Evolutionary conservation across 2,797 vertebrate species (phyloP).

Genomic region (Nasua narica): DNA sequence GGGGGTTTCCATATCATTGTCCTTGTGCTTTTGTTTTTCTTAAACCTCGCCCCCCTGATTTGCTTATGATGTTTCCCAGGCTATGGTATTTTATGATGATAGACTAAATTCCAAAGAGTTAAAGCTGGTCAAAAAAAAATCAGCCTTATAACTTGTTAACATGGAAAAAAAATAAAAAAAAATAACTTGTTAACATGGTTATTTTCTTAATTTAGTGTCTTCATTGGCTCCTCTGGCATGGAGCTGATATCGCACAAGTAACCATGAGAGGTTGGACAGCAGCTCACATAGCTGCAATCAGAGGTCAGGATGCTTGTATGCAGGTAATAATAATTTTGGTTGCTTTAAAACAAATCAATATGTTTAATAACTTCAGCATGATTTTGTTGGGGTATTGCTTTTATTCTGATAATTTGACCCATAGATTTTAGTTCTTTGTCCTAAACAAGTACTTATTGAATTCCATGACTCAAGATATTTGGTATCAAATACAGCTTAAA

Average conservation of each 20-base stretch:
- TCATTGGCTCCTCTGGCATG: slow-evolving; percentile 88
- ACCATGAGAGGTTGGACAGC: slow-evolving; percentile 84
- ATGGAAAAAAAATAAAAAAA: no score
- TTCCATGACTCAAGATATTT: background rate
- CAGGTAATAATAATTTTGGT: slow-evolving; percentile 79
- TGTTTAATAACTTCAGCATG: slow-evolving; percentile 34
- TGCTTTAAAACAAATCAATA: background rate
- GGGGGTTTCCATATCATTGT: background rate
- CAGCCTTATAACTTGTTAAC: background rate
- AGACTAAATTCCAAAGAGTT: background rate
- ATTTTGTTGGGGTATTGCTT: background rate
- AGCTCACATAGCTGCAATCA: slow-evolving; percentile 85
- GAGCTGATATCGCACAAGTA: slow-evolving; percentile 76
- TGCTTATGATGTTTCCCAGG: background rate
- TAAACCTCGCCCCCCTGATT: background rate
- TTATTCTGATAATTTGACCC: slow-evolving; percentile 23
- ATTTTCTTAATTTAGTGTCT: slow-evolving; percentile 82
- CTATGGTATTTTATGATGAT: background rate
- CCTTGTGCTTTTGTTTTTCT: background rate
- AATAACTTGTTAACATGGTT: slow-evolving; percentile 10
- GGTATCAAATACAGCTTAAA: background rate
- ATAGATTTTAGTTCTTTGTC: background rate
- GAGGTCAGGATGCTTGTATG: slow-evolving; percentile 87
- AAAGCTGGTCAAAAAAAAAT: background rate
- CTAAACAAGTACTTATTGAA: slow-evolving; percentile 9